Evolutionary conservation across 2,113 vertebrate species (phyloP), one percentile per base, ranked within the genome.

Genomic region (Hydrolagus affinis): DNA sequence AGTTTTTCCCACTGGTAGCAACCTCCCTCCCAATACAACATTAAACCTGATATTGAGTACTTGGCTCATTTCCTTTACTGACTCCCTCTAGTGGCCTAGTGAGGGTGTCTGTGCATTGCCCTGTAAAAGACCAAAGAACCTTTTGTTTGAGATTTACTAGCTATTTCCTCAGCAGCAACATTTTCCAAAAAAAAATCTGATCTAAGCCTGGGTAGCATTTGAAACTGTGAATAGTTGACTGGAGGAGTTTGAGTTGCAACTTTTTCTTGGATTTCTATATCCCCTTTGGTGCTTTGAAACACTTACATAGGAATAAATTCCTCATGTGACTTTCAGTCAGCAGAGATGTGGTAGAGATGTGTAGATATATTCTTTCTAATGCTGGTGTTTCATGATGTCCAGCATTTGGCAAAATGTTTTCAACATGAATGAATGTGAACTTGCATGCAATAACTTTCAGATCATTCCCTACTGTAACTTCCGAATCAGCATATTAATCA

Each of bases 391-490:
- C 30, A 66, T 21, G 25, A 83, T 83, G 28, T 68, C 66, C 78
- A 32, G 14, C 2, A 68, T 15, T 68, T 83, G 15, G 25, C 15
- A 83, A 9, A 21, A 9, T 30, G 21, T 83, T 66, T 25, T 30
- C 77, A 30, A 83, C 28, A 66, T 15, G 23, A 83, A 25, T 64
- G 60, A 12, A 23, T 66, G 15, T 83, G 14, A 68, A 83, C 14
- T 62, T 32, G 73, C 32, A 19, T 75, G 73, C 32, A 75, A 75
- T 75, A 21, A 74, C 30, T 19, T 74, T 74, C 32, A 83, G 60
- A 30, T 30, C 78, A 68, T 44, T 44, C 44, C 44, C 6, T 44
- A 6, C 44, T 44, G 21, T 25, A 10, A 9, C 28, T 30, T 59
- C 44, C 32, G 17, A 66, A 83, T 32, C 62, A 66, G 78, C 64